A percentile compares a stretch with the other conserved stretches of the same genome.
Conservation (phyloP, 2,113 vertebrate species). For the Tychaedon coryphoeus region DNA sequence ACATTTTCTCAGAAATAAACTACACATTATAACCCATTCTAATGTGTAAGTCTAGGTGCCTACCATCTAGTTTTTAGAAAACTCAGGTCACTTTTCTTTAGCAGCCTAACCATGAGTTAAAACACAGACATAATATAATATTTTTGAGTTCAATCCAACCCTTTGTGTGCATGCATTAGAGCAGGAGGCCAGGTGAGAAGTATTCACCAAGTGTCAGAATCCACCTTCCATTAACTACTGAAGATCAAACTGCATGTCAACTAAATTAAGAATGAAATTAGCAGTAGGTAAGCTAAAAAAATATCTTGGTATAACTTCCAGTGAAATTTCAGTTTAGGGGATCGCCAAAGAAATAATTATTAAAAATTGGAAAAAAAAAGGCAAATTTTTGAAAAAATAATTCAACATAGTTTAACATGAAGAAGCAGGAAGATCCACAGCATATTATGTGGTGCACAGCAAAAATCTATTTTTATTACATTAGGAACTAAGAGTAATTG, state of each 20-base stretch:
- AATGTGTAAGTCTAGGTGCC: not conserved
- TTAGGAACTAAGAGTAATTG: not conserved
- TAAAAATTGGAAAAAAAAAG: accelerated
- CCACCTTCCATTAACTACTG: not conserved
- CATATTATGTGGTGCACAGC: not conserved
- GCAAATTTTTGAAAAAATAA: not conserved
- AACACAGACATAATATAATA: not conserved
- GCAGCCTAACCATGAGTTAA: not conserved
- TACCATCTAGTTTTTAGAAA: not conserved
- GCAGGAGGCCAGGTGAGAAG: not conserved
- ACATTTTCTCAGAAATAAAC: not conserved
- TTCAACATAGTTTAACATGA: not conserved
- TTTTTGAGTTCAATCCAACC: not conserved
- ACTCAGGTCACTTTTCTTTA: not conserved
- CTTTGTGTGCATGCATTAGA: not conserved
- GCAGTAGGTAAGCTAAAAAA: not conserved
- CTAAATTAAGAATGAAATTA: not conserved
- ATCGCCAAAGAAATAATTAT: not conserved
- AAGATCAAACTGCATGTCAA: not conserved
- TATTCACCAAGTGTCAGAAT: not conserved
- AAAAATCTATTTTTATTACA: not conserved
- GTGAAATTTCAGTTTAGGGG: not conserved
- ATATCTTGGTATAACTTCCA: not conserved
- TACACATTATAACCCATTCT: not conserved
- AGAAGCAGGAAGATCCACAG: not conserved